Evolutionary conservation across 35 echinoderm and acorn worm species (phyloP), one percentile per base, ranked within the genome.

Genomic region (Chiridota heheva): DNA sequence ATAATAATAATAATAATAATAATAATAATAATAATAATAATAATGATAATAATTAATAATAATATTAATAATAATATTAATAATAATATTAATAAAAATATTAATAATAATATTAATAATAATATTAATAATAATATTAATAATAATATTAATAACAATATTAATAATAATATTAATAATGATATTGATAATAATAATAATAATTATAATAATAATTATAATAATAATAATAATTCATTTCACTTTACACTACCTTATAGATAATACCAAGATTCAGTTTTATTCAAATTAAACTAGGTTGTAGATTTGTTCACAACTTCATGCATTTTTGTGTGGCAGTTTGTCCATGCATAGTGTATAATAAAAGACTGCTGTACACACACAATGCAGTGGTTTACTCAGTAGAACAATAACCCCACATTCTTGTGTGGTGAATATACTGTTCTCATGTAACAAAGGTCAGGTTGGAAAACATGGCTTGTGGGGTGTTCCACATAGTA

Each of bases 21-120:
- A 24, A 65, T 65, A 7, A 65, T 65, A 24, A 65, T 65, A 24
- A 65, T 65, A 7, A 65, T 65, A 24, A 65, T 65, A 7, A 65
- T 65, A 24, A 65, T 65, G 20, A 65, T 65, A 12, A 65, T 65
- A 24, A 65, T 65, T 65, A 65, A 24, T 65, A 65, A 24, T 65
- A 65, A 24, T 65, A 65, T 65, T 65, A 65, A 24, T 65, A 65
- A 24, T 65, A 65, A 24, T 65, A 65, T 65, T 65, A 65, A 24
- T 65, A 65, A 24, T 65, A 65, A 24, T 65, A 65, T 65, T 65
- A 65, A 24, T 65, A 65, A 24, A 24, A 65, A 24, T 65, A 65
- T 65, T 65, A 65, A 24, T 65, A 65, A 24, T 65, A 27, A 24
- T 65, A 31, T 65, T 65, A 27, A 24, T 65, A 27, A 24, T 65